Conservation (phyloP, 2,113 vertebrate species). For the Corvus hawaiiensis region DNA sequence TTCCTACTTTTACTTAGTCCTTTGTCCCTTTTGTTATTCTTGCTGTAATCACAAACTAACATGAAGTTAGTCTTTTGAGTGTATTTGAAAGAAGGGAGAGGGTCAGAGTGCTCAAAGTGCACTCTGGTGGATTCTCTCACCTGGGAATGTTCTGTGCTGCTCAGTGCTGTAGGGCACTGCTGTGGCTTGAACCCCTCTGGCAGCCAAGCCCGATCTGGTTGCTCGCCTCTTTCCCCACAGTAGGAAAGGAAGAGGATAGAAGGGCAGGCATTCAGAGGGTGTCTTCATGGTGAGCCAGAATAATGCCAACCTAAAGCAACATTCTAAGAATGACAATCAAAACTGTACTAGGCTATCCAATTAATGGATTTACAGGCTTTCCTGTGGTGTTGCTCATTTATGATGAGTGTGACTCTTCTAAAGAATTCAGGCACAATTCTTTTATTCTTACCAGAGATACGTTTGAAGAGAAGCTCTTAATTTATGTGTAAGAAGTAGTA, state of each 20-base stretch:
- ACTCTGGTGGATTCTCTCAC: accelerated
- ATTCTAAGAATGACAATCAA: neutral
- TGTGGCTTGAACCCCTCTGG: neutral
- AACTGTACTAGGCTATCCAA: neutral
- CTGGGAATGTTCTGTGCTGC: accelerated
- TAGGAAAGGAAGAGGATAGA: neutral
- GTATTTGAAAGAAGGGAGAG: neutral
- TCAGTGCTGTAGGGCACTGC: neutral
- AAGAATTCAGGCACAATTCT: neutral
- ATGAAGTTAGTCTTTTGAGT: neutral
- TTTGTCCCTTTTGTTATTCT: neutral
- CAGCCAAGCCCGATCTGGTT: accelerated
- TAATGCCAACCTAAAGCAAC: neutral
- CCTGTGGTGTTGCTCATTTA: neutral
- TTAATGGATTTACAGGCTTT: neutral
- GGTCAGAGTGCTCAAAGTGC: neutral
- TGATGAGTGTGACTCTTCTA: neutral
- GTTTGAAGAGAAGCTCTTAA: neutral
- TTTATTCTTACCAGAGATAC: neutral
- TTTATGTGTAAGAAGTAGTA: neutral
- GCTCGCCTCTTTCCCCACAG: accelerated
- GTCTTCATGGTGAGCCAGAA: neutral
- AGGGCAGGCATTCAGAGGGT: neutral
- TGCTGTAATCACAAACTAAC: neutral
- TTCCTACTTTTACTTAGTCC: neutral